phyloP scores from a whole-genome alignment of 2,888 invertebrate species.

The Callinectes sapidus region DNA sequence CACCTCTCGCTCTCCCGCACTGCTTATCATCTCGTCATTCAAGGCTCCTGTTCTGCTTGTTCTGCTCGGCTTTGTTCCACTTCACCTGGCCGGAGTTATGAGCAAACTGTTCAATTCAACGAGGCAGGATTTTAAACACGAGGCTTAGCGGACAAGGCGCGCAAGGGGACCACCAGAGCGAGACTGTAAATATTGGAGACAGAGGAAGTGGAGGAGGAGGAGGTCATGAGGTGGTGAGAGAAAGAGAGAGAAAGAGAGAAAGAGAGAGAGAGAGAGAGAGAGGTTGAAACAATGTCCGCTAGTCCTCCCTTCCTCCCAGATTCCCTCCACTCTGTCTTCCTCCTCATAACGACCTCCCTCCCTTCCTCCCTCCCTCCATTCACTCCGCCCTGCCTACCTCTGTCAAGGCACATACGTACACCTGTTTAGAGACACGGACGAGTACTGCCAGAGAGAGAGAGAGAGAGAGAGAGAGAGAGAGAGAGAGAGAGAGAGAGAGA shows the following conservation, averaged over 20 bases:
- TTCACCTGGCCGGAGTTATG: neutral
- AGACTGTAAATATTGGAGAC: slow-evolving; percentile 36
- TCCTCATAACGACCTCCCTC: neutral
- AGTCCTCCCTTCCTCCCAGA: neutral
- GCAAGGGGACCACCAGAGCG: slow-evolving; percentile 33
- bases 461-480: neutral
- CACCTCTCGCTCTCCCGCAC: neutral
- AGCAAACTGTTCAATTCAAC: neutral
- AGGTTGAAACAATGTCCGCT: slow-evolving; percentile 35
- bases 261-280: slow-evolving; percentile 37
- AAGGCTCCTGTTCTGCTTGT: slow-evolving; percentile 19
- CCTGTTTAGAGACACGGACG: neutral
- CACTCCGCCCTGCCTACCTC: neutral
- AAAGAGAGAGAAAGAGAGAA: slow-evolving; percentile 31
- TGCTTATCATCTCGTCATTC: slow-evolving; percentile 7
- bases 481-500: neutral
- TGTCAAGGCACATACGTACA: neutral
- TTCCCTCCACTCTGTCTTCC: neutral
- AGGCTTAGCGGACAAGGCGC: neutral
- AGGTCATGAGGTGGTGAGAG: slow-evolving; percentile 31
- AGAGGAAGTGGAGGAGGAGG: slow-evolving; percentile 36
- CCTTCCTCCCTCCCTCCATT: neutral
- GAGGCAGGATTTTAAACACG: slow-evolving; percentile 2
- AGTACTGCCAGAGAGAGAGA: neutral
- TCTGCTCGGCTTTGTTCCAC: neutral